Evolutionary conservation across 2,797 vertebrate genomes (phyloP).

Genomic region (Calcarius lapponicus): DNA sequence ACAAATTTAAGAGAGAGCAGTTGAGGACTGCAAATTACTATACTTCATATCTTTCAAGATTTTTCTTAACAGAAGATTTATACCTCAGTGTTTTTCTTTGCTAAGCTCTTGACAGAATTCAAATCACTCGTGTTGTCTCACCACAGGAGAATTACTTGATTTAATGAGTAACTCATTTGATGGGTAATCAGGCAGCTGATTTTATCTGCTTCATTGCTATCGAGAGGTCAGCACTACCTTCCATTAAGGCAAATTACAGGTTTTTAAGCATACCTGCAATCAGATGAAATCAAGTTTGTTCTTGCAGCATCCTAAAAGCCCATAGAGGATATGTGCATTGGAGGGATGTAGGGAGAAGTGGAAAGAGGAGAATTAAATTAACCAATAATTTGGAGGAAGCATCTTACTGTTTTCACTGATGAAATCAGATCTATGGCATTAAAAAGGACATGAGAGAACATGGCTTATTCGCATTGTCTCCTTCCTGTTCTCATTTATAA

Average conservation of each 20-base stretch:
- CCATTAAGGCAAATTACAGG: slow-evolving; percentile 11
- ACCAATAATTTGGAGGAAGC: slow-evolving; percentile 17
- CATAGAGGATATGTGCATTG: not conserved
- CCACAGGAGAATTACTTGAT: not conserved
- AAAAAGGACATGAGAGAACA: not conserved
- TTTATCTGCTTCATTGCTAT: not conserved
- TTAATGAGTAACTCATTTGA: not conserved
- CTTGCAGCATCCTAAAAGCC: slow-evolving; percentile 5
- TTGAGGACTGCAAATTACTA: not conserved
- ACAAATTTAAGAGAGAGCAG: not conserved
- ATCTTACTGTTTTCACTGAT: not conserved
- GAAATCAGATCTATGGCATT: slow-evolving; percentile 8
- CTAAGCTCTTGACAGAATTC: not conserved
- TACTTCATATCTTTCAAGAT: not conserved
- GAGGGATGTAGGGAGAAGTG: not conserved
- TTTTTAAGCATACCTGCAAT: slow-evolving; percentile 4
- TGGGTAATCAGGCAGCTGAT: not conserved
- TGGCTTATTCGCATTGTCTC: not conserved
- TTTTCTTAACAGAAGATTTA: not conserved
- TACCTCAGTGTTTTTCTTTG: not conserved
- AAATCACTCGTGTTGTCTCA: not conserved
- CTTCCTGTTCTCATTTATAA: slow-evolving; percentile 34
- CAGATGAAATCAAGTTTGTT: not conserved
- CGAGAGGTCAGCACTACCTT: not conserved
- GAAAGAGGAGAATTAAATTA: slow-evolving; percentile 34